phyloP scores from a whole-genome alignment of 2,888 invertebrate species.

The Andrena flavipes region DNA sequence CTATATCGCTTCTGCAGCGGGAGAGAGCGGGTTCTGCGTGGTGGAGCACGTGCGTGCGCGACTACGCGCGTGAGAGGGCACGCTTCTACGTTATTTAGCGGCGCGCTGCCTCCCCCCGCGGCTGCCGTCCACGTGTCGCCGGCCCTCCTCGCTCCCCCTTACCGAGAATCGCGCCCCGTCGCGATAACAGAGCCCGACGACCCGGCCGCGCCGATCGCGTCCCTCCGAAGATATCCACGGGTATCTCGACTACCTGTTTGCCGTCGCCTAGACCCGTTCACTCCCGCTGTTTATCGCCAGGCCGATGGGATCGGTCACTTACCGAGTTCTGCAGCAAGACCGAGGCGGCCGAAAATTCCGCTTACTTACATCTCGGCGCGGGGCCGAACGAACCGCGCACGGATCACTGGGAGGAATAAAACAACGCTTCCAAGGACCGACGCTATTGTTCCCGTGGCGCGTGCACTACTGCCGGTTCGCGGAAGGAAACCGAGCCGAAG shows the following conservation, averaged over 20 bases:
- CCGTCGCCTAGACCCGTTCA: neutral
- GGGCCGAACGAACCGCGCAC: neutral
- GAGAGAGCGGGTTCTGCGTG: conserved; percentile 26
- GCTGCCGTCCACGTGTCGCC: conserved; percentile 27
- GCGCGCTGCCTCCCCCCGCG: neutral
- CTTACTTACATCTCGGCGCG: conserved; percentile 19
- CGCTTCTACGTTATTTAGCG: conserved; percentile 39
- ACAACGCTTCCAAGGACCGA: conserved; percentile 32
- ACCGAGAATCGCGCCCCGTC: too few relatives aligned
- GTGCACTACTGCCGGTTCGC: conserved; percentile 36
- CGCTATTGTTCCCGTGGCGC: conserved; percentile 28
- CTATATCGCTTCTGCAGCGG: conserved; percentile 58
- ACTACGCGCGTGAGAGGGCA: conserved; percentile 19
- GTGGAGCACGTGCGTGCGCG: conserved; percentile 35
- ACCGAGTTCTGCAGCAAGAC: neutral
- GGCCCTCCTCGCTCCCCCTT: neutral
- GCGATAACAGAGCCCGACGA: too few relatives aligned
- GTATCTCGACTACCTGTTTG: neutral
- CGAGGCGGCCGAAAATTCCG: conserved; percentile 3
- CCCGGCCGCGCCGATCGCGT: too few relatives aligned
- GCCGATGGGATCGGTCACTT: neutral
- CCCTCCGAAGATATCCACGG: too few relatives aligned
- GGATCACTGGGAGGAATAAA: neutral
- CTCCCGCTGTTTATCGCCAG: too few relatives aligned
- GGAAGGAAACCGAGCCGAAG: conserved; percentile 48